Evolutionary conservation across 2,888 invertebrate species (phyloP).

Genomic region (Meganola albula): DNA sequence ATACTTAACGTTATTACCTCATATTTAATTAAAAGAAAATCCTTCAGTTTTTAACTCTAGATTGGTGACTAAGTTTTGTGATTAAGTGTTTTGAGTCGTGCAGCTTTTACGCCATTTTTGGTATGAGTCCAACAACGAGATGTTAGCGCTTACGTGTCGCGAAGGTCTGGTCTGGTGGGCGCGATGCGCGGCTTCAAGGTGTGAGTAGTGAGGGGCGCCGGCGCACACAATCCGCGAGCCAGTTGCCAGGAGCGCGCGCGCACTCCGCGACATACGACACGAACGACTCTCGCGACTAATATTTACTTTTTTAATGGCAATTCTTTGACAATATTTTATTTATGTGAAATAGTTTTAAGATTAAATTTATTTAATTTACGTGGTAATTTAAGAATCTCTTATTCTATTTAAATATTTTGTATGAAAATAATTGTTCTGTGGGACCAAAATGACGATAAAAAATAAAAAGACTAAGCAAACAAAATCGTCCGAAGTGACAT

Average conservation of each 20-base stretch:
- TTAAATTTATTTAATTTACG: conserved; percentile 59
- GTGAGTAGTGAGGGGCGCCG: conserved; percentile 29
- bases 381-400: conserved; percentile 57
- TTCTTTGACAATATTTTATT: conserved; percentile 51
- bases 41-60: conserved; percentile 7
- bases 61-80: conserved; percentile 38
- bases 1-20: no score
- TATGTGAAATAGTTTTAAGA: conserved; percentile 49
- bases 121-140: conserved; percentile 64
- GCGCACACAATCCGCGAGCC: conserved; percentile 63
- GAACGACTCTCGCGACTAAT: conserved; percentile 72
- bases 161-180: conserved; percentile 68
- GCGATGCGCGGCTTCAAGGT: conserved; percentile 35
- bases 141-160: conserved; percentile 71
- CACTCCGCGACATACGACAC: conserved; percentile 61
- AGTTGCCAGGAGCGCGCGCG: conserved; percentile 69
- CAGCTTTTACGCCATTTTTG: conserved; percentile 67
- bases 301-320: conserved; percentile 59
- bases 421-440: conserved; percentile 44
- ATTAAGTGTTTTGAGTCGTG: conserved; percentile 41
- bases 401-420: conserved; percentile 34
- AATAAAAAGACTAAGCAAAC: conserved; percentile 76
- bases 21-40: no score
- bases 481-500: conserved; percentile 59
- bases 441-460: conserved; percentile 74